A percentile compares a stretch with the other conserved stretches of the same genome.
Conservation (phyloP, 1,140 invertebrate genomes). For the Dendrolimus kikuchii region DNA sequence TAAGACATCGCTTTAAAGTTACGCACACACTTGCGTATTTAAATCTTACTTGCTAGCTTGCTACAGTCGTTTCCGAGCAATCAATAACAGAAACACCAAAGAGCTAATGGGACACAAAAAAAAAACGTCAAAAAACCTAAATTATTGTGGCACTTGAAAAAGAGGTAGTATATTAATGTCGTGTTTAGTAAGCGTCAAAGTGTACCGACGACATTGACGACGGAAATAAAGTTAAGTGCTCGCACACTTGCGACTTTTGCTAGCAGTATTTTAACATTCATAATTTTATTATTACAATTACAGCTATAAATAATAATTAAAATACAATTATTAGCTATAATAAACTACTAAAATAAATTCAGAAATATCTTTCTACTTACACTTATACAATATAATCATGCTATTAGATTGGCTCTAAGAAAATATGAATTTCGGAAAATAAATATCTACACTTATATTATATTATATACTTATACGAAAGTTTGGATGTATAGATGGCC, state of each 20-base stretch:
- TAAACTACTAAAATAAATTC: too few relatives aligned
- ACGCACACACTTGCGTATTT: slow-evolving; percentile 42
- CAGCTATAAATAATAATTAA: too few relatives aligned
- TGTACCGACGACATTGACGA: slow-evolving; percentile 39
- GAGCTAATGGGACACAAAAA: slow-evolving; percentile 60
- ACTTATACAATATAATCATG: too few relatives aligned
- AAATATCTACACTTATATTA: too few relatives aligned
- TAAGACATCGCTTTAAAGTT: slow-evolving; percentile 29
- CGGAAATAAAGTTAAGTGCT: slow-evolving; percentile 51
- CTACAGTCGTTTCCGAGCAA: too few relatives aligned
- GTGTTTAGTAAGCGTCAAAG: slow-evolving; percentile 66
- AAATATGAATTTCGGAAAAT: too few relatives aligned
- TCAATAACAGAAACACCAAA: too few relatives aligned
- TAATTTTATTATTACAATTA: background rate
- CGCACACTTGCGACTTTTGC: slow-evolving; percentile 16
- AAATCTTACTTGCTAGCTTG: slow-evolving; percentile 27
- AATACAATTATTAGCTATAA: too few relatives aligned
- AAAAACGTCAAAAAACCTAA: slow-evolving; percentile 42
- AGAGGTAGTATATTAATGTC: slow-evolving; percentile 67
- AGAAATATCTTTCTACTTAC: too few relatives aligned
- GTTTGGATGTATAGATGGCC: too few relatives aligned
- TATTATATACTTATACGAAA: too few relatives aligned
- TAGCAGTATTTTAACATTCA: slow-evolving; percentile 8
- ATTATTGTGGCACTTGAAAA: slow-evolving; percentile 65
- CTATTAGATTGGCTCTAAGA: too few relatives aligned